Evolutionary conservation across 2,113 vertebrate species (phyloP).

Genomic region (Pollimyrus isidori): DNA sequence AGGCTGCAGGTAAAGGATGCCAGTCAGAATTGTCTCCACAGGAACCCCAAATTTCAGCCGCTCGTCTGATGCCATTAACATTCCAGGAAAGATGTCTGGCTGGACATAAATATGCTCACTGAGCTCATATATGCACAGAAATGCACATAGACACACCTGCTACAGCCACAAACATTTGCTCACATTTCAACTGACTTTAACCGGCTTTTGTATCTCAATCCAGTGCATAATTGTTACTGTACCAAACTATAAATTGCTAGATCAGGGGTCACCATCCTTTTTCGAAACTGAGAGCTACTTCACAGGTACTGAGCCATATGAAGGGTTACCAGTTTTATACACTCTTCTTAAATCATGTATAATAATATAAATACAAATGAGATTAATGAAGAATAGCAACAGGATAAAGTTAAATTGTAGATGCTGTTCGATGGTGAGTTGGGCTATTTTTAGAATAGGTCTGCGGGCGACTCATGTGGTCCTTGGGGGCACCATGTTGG

Average conservation of each 20-base stretch:
- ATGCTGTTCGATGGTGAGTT: too few species aligned
- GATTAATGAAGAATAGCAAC: too few species aligned
- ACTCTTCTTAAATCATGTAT: too few species aligned
- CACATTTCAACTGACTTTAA: neutral
- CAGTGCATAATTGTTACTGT: neutral
- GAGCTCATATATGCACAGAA: constrained; percentile 18
- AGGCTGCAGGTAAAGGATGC: constrained; percentile 62
- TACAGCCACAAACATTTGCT: neutral
- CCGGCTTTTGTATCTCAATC: neutral
- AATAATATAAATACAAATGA: too few species aligned
- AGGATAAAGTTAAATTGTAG: too few species aligned
- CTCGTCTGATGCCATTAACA: neutral
- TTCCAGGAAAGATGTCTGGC: neutral
- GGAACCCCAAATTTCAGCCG: neutral
- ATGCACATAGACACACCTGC: neutral
- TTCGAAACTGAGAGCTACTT: too few species aligned
- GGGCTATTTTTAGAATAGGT: too few species aligned
- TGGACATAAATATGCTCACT: constrained; percentile 21
- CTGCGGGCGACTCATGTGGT: too few species aligned
- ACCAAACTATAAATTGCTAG: neutral
- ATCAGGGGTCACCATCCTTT: neutral
- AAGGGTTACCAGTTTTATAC: too few species aligned
- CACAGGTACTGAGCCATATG: too few species aligned
- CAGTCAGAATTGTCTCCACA: neutral
- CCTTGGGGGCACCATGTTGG: too few species aligned